Percentiles rank a stretch among this genome's conserved stretches.
These are phyloP conservation scores for Mythimna loreyi DNA, from an alignment of 2,888 invertebrate species.

Conservation along the genomic window DNA sequence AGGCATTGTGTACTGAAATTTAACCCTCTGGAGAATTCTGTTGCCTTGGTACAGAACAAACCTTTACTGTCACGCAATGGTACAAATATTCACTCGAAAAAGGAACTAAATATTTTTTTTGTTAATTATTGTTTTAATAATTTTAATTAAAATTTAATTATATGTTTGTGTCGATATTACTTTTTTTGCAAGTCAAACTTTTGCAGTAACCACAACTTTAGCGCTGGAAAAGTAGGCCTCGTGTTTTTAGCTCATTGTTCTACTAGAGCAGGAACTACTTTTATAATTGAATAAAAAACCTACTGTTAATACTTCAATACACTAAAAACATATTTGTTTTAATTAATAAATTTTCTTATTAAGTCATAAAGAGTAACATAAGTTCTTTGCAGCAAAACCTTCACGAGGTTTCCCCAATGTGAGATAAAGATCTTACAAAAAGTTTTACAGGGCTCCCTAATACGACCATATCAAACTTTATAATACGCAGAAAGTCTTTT, in stretches of 20 bases:
- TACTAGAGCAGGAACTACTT: neutral
- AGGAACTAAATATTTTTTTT: neutral
- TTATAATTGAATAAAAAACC: neutral
- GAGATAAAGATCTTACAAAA: slow-evolving; percentile 23
- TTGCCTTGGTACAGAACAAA: slow-evolving; percentile 37
- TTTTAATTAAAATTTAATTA: neutral
- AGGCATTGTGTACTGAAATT: slow-evolving; percentile 43
- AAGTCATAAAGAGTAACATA: neutral
- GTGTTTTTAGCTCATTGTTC: neutral
- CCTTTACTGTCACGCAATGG: slow-evolving; percentile 49
- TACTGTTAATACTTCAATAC: neutral
- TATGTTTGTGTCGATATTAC: neutral
- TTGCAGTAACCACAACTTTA: neutral
- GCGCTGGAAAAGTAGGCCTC: neutral
- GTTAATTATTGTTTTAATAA: neutral
- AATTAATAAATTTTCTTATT: neutral
- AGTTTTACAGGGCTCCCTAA: slow-evolving; percentile 26
- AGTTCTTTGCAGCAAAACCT: neutral
- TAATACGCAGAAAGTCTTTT: slow-evolving; percentile 7
- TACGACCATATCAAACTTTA: slow-evolving; percentile 21
- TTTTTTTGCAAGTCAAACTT: neutral
- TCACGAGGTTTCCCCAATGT: neutral
- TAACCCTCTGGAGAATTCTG: slow-evolving; percentile 43
- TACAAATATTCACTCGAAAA: slow-evolving; percentile 25
- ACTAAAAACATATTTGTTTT: neutral